A percentile compares a stretch with the other conserved stretches of the same genome.
Evolutionary conservation across 2,888 invertebrate species (phyloP).

Genomic region (Plagodis pulveraria): DNA sequence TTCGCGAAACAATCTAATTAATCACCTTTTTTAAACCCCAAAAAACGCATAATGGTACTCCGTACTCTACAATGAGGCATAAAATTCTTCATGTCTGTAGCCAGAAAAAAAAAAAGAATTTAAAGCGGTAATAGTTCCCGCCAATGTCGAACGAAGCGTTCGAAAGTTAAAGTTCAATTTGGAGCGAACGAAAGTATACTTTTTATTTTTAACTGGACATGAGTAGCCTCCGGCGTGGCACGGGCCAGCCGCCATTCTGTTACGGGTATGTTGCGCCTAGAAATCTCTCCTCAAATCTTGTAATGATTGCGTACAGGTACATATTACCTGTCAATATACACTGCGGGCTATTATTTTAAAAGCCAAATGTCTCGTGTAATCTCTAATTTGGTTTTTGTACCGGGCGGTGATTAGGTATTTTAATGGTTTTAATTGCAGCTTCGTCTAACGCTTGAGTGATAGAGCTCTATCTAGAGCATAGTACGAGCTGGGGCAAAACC

Average conservation of each 20-base stretch:
- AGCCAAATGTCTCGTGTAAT: slow-evolving; percentile 34
- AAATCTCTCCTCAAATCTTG: slow-evolving; percentile 34
- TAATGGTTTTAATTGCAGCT: slow-evolving; percentile 25
- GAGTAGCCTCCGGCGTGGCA: slow-evolving; percentile 50
- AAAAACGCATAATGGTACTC: slow-evolving; percentile 44
- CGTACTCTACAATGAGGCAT: slow-evolving; percentile 49
- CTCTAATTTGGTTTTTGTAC: slow-evolving; percentile 33
- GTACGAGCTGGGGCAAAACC: too few relatives aligned
- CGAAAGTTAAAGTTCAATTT: slow-evolving; percentile 33
- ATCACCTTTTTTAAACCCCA: slow-evolving; percentile 35
- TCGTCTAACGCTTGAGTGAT: slow-evolving; percentile 4
- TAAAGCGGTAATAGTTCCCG: slow-evolving; percentile 26
- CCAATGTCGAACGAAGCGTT: slow-evolving; percentile 15
- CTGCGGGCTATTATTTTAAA: slow-evolving; percentile 49
- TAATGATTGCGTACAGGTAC: slow-evolving; percentile 58
- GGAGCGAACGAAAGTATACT: slow-evolving; percentile 26
- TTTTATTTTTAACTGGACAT: slow-evolving; percentile 38
- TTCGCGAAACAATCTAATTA: slow-evolving; percentile 32
- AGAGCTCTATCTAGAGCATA: background rate
- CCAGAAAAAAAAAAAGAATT: slow-evolving; percentile 43
- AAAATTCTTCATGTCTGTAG: slow-evolving; percentile 41
- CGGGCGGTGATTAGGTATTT: slow-evolving; percentile 19
- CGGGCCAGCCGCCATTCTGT: slow-evolving; percentile 45
- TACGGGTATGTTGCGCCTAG: slow-evolving; percentile 34
- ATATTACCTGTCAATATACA: slow-evolving; percentile 62